A percentile compares a stretch with the other conserved stretches of the same genome.
These are phyloP conservation scores for Cavia porcellus DNA, from an alignment of 2,113 vertebrate species.

Conservation along the genomic window DNA sequence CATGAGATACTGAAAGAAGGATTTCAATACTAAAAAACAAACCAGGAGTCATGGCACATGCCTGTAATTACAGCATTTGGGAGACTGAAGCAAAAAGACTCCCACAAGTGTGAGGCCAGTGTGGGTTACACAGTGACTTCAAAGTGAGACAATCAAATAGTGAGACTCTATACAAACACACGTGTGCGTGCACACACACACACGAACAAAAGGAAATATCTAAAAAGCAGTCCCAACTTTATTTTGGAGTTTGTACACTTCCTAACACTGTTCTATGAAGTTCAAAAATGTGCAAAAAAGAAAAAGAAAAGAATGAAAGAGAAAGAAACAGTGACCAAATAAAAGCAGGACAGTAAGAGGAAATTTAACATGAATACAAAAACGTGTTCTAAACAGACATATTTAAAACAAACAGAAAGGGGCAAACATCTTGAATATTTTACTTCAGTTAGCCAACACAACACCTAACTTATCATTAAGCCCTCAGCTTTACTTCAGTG, in stretches of 20 bases:
- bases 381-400: constrained; percentile 40
- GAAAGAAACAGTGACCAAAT: neutral
- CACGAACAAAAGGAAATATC: neutral
- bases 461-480: constrained; percentile 2
- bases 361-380: constrained; percentile 50
- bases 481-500: constrained; percentile 1
- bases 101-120: neutral
- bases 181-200: too few relatives aligned
- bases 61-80: neutral
- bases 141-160: neutral
- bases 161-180: neutral
- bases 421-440: constrained; percentile 38
- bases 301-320: neutral
- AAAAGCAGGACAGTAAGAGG: neutral
- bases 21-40: constrained; percentile 37
- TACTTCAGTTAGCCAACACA: constrained; percentile 31
- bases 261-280: neutral
- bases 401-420: constrained; percentile 43
- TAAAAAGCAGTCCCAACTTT: neutral
- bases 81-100: neutral
- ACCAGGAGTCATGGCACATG: neutral
- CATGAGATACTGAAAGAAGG: constrained; percentile 1
- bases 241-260: neutral
- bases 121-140: neutral
- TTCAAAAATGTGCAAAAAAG: constrained; percentile 32